Evolutionary conservation across 1,140 invertebrate genomes (phyloP).

Genomic region (Heliconius nattereri): DNA sequence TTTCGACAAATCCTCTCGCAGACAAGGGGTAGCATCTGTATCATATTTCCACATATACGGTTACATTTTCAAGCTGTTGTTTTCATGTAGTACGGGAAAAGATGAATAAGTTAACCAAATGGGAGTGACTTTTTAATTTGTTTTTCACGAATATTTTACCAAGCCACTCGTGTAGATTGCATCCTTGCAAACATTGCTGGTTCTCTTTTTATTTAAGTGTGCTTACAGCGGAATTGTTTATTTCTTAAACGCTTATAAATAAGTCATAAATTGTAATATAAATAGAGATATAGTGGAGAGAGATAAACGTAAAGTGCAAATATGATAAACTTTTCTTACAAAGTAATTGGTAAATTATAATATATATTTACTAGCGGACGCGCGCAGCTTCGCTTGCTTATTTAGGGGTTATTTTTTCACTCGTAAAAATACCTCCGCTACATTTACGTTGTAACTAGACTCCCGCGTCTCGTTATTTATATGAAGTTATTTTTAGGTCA

Average conservation of each 20-base stretch:
- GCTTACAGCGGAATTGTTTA: neutral
- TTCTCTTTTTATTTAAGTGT: neutral
- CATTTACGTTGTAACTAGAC: neutral
- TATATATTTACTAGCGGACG: too few relatives aligned
- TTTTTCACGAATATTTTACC: neutral
- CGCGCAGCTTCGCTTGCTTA: too few relatives aligned
- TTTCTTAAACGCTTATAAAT: neutral
- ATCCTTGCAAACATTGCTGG: neutral
- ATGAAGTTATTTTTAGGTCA: constrained; percentile 21
- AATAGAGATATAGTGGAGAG: too few relatives aligned
- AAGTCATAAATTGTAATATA: too few relatives aligned
- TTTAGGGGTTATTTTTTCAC: too few relatives aligned
- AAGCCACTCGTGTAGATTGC: neutral
- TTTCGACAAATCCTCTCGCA: constrained; percentile 21
- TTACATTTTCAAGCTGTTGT: constrained; percentile 13
- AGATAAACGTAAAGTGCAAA: neutral
- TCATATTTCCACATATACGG: constrained; percentile 3
- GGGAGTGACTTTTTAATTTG: neutral
- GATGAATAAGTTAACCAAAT: constrained; percentile 9
- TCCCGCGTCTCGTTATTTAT: constrained; percentile 16
- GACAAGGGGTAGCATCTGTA: constrained; percentile 7
- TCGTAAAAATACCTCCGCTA: constrained; percentile 12
- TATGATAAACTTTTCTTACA: too few relatives aligned
- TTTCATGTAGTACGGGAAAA: neutral
- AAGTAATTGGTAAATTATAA: too few relatives aligned